These are phyloP conservation scores for Oryctolagus cuniculus DNA, from an alignment of 2,113 vertebrate species.

Conservation along the genomic window DNA sequence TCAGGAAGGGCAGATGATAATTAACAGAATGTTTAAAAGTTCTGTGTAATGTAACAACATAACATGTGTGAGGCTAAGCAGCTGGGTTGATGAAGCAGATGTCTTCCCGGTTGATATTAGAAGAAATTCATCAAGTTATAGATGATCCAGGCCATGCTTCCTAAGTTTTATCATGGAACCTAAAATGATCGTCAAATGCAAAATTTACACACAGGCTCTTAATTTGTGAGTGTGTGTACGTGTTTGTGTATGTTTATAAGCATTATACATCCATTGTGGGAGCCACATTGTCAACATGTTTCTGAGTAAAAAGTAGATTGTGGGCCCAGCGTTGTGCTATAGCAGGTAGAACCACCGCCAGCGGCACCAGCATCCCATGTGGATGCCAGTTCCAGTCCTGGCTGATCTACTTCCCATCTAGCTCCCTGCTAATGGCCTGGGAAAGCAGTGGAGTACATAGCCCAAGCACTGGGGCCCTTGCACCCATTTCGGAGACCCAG, in stretches of 20 bases:
- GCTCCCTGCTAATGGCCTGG: no score
- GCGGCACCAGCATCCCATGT: no score
- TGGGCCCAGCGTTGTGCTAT: no score
- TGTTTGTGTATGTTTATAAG: neutral
- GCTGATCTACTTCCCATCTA: no score
- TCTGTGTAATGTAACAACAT: neutral
- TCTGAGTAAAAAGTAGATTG: neutral
- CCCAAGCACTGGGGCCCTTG: no score
- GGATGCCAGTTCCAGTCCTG: no score
- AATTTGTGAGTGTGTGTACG: neutral
- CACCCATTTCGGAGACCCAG: no score
- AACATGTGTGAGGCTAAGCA: constrained; percentile 28
- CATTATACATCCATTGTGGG: neutral
- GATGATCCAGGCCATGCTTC: neutral
- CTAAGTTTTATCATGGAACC: neutral
- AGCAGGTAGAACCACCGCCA: no score
- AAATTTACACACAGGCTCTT: neutral
- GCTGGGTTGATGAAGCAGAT: constrained; percentile 47
- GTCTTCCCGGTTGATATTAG: constrained; percentile 51
- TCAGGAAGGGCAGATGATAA: constrained; percentile 49
- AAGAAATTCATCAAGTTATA: constrained; percentile 49
- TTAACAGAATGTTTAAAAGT: constrained; percentile 52
- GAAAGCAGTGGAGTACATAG: no score
- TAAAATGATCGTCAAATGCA: constrained; percentile 31
- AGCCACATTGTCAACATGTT: neutral